Percentiles rank a stretch among this genome's conserved stretches.
Evolutionary conservation across 1,140 invertebrate genomes (phyloP).

Genomic region (Cotesia chilonis): DNA sequence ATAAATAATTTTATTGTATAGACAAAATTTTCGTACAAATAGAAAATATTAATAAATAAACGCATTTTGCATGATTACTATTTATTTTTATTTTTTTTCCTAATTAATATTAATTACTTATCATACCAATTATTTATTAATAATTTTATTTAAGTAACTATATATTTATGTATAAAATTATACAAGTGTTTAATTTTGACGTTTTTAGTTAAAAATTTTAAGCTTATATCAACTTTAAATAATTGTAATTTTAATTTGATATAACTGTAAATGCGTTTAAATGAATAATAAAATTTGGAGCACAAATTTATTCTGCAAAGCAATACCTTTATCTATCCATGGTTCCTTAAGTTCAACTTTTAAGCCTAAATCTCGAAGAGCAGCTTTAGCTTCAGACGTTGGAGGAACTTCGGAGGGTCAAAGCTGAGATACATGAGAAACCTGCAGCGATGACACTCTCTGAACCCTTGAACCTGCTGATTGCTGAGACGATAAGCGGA

Average conservation of each 20-base stretch:
- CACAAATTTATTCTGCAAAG: conserved; percentile 49
- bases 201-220: no score
- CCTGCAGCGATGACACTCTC: conserved; percentile 70
- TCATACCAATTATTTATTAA: not conserved
- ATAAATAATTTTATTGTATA: conserved; percentile 24
- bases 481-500: conserved; percentile 73
- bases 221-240: no score
- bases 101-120: not conserved
- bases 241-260: no score
- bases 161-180: not conserved
- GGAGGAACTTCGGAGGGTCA: conserved; percentile 76
- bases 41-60: conserved; percentile 12
- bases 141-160: no score
- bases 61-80: not conserved
- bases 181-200: no score
- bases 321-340: conserved; percentile 56
- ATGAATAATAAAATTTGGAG: conserved; percentile 4
- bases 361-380: conserved; percentile 85
- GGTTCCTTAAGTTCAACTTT: conserved; percentile 72
- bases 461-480: conserved; percentile 73
- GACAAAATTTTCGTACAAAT: conserved; percentile 24
- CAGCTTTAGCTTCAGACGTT: conserved; percentile 86
- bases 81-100: conserved; percentile 13
- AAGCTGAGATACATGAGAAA: conserved; percentile 74
- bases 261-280: not conserved